Conservation (phyloP, 1,140 invertebrate species). For the Pemphigus obesinymphae region DNA sequence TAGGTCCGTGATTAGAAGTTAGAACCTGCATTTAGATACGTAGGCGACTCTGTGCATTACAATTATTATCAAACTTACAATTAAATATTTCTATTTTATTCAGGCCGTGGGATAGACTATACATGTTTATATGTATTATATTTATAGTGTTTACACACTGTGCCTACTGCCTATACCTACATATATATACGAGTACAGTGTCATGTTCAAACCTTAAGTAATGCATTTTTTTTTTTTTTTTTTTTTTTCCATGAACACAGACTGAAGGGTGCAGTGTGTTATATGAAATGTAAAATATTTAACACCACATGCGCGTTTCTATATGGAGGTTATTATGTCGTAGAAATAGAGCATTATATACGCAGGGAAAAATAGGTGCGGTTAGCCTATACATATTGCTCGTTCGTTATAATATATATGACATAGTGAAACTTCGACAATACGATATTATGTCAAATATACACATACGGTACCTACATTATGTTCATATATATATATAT, state of each 20-base stretch:
- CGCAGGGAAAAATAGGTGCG: neutral
- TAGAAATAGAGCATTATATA: conserved; percentile 7
- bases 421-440: neutral
- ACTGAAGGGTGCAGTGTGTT: neutral
- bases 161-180: too few relatives aligned
- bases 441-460: neutral
- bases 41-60: too few relatives aligned
- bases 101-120: neutral
- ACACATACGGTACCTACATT: neutral
- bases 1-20: too few relatives aligned
- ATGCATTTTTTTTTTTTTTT: too few relatives aligned
- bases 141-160: too few relatives aligned
- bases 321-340: neutral
- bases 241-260: neutral
- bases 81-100: neutral
- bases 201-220: neutral
- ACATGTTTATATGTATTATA: too few relatives aligned
- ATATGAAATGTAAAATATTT: neutral
- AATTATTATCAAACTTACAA: neutral
- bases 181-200: neutral
- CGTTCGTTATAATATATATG: neutral
- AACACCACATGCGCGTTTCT: neutral
- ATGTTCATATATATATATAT: too few relatives aligned
- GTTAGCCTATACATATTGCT: neutral
- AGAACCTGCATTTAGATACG: too few relatives aligned